A percentile compares a stretch with the other conserved stretches of the same genome.
Evolutionary conservation across 2,113 vertebrate genomes (phyloP).

Genomic region (Chauna torquata): DNA sequence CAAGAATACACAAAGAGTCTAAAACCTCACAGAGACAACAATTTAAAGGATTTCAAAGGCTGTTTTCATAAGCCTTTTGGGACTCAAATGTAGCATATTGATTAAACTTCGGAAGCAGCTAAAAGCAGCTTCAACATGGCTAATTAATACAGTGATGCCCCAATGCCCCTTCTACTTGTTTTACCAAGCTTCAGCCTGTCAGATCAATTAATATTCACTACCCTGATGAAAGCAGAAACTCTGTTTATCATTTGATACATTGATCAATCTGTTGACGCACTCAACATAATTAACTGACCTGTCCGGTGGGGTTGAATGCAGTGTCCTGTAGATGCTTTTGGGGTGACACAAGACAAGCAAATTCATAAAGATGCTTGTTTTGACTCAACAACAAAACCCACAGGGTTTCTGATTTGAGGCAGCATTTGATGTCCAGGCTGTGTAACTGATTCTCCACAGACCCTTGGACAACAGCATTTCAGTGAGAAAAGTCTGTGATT

Average conservation of each 20-base stretch:
- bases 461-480: not conserved
- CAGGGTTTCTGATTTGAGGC: not conserved
- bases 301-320: not conserved
- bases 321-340: not conserved
- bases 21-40: constrained; percentile 54
- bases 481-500: not conserved
- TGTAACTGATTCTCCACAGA: not conserved
- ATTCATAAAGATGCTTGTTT: not conserved
- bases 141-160: constrained; percentile 73
- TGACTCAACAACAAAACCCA: not conserved
- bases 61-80: constrained; percentile 66
- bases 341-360: not conserved
- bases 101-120: constrained; percentile 70
- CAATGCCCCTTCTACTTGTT: constrained; percentile 58
- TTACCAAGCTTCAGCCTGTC: constrained; percentile 58
- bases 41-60: constrained; percentile 71
- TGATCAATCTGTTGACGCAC: not conserved
- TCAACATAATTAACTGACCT: not conserved
- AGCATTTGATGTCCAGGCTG: not conserved
- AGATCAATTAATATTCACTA: constrained; percentile 67
- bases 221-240: constrained; percentile 41
- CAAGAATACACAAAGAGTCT: not conserved
- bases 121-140: constrained; percentile 53
- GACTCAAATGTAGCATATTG: constrained; percentile 65
- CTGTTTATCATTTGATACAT: constrained; percentile 35